Evolutionary conservation across 2,113 vertebrate genomes (phyloP).

Genomic region (Diadophis punctatus): DNA sequence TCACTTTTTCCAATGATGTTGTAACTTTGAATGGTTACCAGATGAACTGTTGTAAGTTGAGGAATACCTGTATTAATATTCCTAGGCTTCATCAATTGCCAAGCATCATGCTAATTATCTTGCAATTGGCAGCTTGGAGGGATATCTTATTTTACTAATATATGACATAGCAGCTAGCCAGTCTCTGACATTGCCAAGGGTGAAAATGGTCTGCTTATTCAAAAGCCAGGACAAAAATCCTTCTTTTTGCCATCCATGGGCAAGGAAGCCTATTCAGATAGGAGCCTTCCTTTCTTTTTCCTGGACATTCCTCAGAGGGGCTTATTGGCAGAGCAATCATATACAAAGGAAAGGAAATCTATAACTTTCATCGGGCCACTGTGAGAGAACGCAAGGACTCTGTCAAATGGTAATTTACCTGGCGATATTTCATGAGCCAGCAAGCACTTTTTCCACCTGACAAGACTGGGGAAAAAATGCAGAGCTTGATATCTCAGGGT

Average conservation of each 20-base stretch:
- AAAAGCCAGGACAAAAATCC: neutral
- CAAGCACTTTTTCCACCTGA: conserved; percentile 42
- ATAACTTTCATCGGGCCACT: neutral
- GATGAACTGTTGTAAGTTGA: neutral
- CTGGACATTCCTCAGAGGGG: conserved; percentile 18
- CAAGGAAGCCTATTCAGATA: conserved; percentile 25
- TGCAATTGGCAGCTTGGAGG: neutral
- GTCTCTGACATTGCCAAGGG: neutral
- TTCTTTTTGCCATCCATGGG: neutral
- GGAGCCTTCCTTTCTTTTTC: conserved; percentile 36
- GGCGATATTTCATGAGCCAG: conserved; percentile 51
- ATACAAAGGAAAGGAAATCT: conserved; percentile 30
- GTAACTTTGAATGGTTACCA: neutral
- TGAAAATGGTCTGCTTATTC: neutral
- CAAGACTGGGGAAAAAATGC: neutral
- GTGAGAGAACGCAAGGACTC: conserved; percentile 3
- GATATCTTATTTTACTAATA: neutral
- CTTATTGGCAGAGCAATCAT: conserved; percentile 33
- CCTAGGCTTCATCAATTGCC: neutral
- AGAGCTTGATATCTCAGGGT: conserved; percentile 19
- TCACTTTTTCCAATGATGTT: neutral
- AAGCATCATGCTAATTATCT: conserved; percentile 8
- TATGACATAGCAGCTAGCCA: neutral
- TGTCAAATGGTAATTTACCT: conserved; percentile 36
- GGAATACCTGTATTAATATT: neutral